Evolutionary conservation across 2,797 vertebrate species (phyloP), one percentile per base, ranked within the genome.

Genomic region (Thunnus albacares): DNA sequence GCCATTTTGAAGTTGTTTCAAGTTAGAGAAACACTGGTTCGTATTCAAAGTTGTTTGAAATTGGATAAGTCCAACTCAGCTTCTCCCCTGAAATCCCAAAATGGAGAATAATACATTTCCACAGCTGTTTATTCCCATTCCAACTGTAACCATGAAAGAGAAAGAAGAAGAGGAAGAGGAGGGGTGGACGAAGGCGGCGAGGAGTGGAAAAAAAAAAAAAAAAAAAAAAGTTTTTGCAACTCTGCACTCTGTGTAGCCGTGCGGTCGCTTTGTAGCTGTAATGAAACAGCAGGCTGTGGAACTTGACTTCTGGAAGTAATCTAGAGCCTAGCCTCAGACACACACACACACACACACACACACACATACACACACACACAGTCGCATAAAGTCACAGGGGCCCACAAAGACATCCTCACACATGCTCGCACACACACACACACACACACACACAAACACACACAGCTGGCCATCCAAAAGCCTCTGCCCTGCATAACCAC

Each of bases 301-400:
- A 62, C 87, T 79, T 35, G 1, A 84, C 89, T 92, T 93, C 92
- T 94, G 93, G 93, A 92, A 94, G 91, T 89, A 92, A 94, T 94
- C 91, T 89, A 38, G 60, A 59, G 74, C 77, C 82, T 22, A 47
- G 77, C 80, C 79, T 72, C 83, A 80, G 20, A 79, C 78, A 62
- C 79, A 82, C 77, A 82, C 80, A 81, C 63, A 84, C 59, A 64
- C 45, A 78, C 47, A 78, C 68, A 76, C 47, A 74, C 24, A 24
- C 24, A 78, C 47, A 78, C 68, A 76, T 41, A 74, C 24, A 24
- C 24, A 64, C 45, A 78, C 47, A 78, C 68, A 76, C 47, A 74
- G 17, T 22, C 66, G 67, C 74, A 83, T 52, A 55, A 65, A 86
- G 77, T 66, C 66, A 52, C 75, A 77, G 3, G 61, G 62, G 33